Evolutionary conservation across 2,888 invertebrate species (phyloP), one percentile per base, ranked within the genome.

Genomic region (Oeneis ivallda): DNA sequence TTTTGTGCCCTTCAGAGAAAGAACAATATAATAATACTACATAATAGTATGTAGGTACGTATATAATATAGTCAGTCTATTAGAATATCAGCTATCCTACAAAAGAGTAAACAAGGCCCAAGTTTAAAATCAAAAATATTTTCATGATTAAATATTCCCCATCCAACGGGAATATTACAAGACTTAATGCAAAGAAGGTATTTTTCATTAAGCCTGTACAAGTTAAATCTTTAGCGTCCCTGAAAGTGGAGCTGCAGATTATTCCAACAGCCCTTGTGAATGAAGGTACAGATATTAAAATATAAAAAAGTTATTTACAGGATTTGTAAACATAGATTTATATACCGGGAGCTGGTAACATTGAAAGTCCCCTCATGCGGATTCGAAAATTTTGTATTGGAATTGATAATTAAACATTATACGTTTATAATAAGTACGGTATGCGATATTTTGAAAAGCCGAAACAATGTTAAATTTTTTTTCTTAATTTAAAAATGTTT

Each of bases 161-260:
- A 7, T 52, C 9, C 6, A 11, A 19, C 17, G 19, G n/a, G 56
- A 19, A 5, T 26, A 26, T 26, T 26, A 4, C 39, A 45, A 58
- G 58, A 45, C 58, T 45, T 26, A 45, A n/a, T 58, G 58, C 45
- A 59, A 60, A 60, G 59, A 19, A 49, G 9, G 37, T 60, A 19
- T 56, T 39, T 59, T 49, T 34, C 34, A 49, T 49, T 15, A 85
- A 81, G 82, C 86, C 86, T 88, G 88, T 89, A 89, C 89, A 90
- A 79, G 87, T 90, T 88, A 90, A 85, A 85, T 79, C 79, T 76
- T 79, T 82, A 85, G 89, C 87, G 85, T 82, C 83, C 82, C 85
- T 85, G 84, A 85, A 86, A 86, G 85, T 85, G 86, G 86, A 87
- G 84, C 87, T 89, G 87, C 85, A 80, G 82, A 83, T 85, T 84